Evolutionary conservation across 2,797 vertebrate species (phyloP).

Genomic region (Petrocephalus schoutedeni): DNA sequence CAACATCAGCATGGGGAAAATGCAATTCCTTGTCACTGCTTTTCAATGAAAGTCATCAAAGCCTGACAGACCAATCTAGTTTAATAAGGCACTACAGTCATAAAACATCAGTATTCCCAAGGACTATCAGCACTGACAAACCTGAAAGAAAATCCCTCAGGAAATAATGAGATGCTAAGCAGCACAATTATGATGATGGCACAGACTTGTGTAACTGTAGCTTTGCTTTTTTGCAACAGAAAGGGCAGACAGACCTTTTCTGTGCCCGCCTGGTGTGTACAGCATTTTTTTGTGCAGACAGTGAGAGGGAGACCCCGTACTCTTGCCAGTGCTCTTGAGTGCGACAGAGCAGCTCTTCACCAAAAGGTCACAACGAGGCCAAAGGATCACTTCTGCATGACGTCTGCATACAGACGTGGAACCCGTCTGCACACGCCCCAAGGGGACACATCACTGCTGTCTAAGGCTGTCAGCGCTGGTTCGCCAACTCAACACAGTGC

Average conservation of each 20-base stretch:
- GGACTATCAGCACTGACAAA: neutral
- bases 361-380: neutral
- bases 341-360: neutral
- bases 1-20: neutral
- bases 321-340: neutral
- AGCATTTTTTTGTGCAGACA: neutral
- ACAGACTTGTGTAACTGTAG: neutral
- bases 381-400: neutral
- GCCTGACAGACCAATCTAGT: neutral
- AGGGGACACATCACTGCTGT: neutral
- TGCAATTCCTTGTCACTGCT: neutral
- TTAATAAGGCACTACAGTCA: neutral
- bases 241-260: neutral
- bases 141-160: neutral
- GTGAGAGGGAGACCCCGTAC: neutral
- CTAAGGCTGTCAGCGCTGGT: neutral
- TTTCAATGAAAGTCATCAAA: neutral
- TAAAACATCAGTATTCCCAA: neutral
- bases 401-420: neutral
- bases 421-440: neutral
- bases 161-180: neutral
- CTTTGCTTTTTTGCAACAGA: neutral
- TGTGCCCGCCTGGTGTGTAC: neutral
- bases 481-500: neutral
- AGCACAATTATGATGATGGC: neutral